A percentile compares a stretch with the other conserved stretches of the same genome.
phyloP scores from a whole-genome alignment of 2,113 vertebrate species.

The Silurus glanis region DNA sequence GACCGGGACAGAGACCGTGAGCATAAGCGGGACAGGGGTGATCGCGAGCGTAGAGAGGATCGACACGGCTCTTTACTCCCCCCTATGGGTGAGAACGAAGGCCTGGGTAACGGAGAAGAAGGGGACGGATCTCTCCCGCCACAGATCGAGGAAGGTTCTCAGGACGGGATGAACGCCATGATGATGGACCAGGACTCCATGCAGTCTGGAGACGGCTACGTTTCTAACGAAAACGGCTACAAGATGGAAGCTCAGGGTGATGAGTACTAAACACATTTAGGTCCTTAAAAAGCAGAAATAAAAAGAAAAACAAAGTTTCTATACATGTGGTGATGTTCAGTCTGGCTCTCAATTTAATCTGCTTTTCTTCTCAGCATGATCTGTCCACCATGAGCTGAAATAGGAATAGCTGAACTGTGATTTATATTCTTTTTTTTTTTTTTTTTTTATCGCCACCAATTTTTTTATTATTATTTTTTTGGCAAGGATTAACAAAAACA shows the following conservation, averaged over 20 bases:
- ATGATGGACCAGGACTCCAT: conserved; percentile 80
- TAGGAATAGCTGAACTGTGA: conserved; percentile 26
- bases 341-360: background rate
- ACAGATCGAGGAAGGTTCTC: conserved; percentile 75
- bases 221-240: conserved; percentile 88
- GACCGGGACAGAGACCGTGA: conserved; percentile 81
- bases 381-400: conserved; percentile 20
- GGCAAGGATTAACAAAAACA: background rate
- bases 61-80: conserved; percentile 61
- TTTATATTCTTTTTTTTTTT: background rate
- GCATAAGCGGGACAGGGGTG: conserved; percentile 73
- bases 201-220: conserved; percentile 79
- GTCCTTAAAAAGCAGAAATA: background rate
- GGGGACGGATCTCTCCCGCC: conserved; percentile 58
- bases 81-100: conserved; percentile 67
- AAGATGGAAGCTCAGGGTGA: conserved; percentile 80
- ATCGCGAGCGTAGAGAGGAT: conserved; percentile 73
- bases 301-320: background rate
- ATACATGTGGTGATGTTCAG: background rate
- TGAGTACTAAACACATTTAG: conserved; percentile 69
- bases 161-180: conserved; percentile 78
- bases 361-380: background rate
- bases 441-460: background rate
- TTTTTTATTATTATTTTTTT: background rate
- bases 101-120: conserved; percentile 66